Evolutionary conservation across 1,140 invertebrate genomes (phyloP).

Genomic region (Polyergus mexicanus): DNA sequence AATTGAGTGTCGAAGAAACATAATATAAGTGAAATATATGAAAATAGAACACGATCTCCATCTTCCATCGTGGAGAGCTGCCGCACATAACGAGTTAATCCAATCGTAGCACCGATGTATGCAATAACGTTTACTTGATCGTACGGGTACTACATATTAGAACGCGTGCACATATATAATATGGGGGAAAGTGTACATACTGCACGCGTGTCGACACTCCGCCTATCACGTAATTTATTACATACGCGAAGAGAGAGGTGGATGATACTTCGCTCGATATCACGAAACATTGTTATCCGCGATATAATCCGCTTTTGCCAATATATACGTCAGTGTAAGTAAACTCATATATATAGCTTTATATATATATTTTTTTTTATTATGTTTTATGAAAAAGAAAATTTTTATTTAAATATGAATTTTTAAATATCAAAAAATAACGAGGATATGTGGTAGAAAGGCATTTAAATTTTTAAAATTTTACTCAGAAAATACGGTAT

Average conservation of each 20-base stretch:
- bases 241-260: not conserved
- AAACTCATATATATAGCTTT: constrained; percentile 39
- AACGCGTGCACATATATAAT: not conserved
- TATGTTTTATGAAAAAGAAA: not conserved
- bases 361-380: not conserved
- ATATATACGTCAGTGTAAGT: not conserved
- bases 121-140: constrained; percentile 48
- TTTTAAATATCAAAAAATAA: constrained; percentile 12
- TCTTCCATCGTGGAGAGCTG: constrained; percentile 1
- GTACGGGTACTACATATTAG: constrained; percentile 27
- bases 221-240: constrained; percentile 33
- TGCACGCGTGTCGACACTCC: constrained; percentile 37
- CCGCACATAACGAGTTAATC: constrained; percentile 31
- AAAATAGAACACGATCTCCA: not conserved
- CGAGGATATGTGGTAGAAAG: not conserved
- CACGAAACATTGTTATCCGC: constrained; percentile 45
- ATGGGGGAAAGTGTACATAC: not conserved
- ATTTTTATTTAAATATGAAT: constrained; percentile 4
- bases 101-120: constrained; percentile 14
- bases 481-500: not conserved
- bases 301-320: constrained; percentile 21
- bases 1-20: not conserved
- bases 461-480: constrained; percentile 12
- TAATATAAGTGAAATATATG: not conserved
- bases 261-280: constrained; percentile 17